phyloP scores from a whole-genome alignment of 2,888 invertebrate genomes.

The Dynastes grantii region DNA sequence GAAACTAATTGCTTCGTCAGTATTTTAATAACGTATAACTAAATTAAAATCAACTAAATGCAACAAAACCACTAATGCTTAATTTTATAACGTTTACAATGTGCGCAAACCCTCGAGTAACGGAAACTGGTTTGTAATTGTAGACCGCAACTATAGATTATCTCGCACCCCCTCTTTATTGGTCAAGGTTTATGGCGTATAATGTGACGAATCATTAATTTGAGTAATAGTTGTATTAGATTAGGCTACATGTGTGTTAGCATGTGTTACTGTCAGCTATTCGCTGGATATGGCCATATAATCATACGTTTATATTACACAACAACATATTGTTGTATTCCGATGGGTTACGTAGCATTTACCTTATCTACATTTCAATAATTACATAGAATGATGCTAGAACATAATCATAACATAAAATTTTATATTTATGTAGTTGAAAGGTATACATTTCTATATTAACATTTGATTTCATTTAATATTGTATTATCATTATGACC shows the following conservation, averaged over 20 bases:
- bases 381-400: too few species aligned
- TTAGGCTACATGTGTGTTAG: slow-evolving; percentile 29
- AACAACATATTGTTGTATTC: not conserved
- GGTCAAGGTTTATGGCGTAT: slow-evolving; percentile 31
- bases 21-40: not conserved
- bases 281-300: not conserved
- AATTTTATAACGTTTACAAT: slow-evolving; percentile 1
- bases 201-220: slow-evolving; percentile 44
- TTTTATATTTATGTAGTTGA: too few species aligned
- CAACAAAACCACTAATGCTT: slow-evolving; percentile 18
- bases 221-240: slow-evolving; percentile 44
- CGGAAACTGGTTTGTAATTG: slow-evolving; percentile 36
- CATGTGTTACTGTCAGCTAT: slow-evolving; percentile 32
- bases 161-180: slow-evolving; percentile 23
- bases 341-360: too few species aligned
- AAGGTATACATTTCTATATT: too few species aligned
- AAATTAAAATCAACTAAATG: slow-evolving; percentile 9
- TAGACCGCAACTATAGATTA: slow-evolving; percentile 36
- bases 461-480: too few species aligned
- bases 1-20: not conserved
- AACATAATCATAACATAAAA: too few species aligned
- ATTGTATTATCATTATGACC: too few species aligned
- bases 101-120: not conserved
- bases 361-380: too few species aligned
- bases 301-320: not conserved